Base-by-base conservation (phyloP, 2,113 vertebrate genomes). In the Coptodon rendalli region DNA sequence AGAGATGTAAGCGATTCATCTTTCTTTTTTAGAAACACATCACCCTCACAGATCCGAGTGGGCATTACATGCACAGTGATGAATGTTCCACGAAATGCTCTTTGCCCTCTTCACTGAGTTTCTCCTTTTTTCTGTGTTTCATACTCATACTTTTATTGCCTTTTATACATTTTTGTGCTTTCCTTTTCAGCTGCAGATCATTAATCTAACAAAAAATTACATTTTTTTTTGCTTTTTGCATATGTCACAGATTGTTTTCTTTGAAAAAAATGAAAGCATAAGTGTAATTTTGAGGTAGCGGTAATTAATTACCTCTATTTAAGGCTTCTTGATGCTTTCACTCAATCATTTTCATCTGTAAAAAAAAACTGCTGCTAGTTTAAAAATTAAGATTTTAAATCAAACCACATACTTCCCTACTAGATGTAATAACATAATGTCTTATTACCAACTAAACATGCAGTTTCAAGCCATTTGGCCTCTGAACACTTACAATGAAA, bases 1-100 rank as follows among this genome's bases (percentile, higher is more conserved):
- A 2, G 91, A 95, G 56, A 94, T 97, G 96, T 97, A 89, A 95
- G 96, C 50, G 12, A 78, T 78, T 89, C 73, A 38, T 80, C 53
- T 24, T 56, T 76, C 2, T 31, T 29, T 87, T 87, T 78, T 57
- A 80, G 63, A 85, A 73, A 82, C 68, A 50, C 17, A 16, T 79
- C 89, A 76, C 85, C 66, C 84, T 87, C 86, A 84, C 80, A 84
- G 80, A 80, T 85, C 79, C 1, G 10, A 89, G 85, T 83, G 80
- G 84, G 80, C 82, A 81, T 59, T 34, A 22, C 24, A 85, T 87
- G 57, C 29, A n/a, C 86, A 36, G 3, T 82, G 85, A 88, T 83
- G 31, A 89, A 85, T 89, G 83, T 85, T 84, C 66, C 79, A 82
- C 61, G 43, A 68, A 82, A 85, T 56, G 53, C 87, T 88, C 84